Evolutionary conservation across 1,140 invertebrate species (phyloP), one percentile per base, ranked within the genome.

Genomic region (Chironomus tepperi): DNA sequence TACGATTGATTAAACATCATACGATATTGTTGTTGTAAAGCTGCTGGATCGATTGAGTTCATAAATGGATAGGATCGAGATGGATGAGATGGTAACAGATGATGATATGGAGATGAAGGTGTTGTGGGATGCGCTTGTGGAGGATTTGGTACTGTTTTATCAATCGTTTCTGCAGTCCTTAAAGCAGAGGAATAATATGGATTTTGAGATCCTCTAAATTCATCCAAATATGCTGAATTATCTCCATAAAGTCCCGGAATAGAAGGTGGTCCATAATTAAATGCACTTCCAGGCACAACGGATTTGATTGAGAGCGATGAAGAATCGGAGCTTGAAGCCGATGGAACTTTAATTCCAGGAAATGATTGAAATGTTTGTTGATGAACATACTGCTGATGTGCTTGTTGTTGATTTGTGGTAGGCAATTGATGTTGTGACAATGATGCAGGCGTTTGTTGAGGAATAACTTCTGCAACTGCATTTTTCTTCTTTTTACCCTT

Each of bases 211-310:
- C 86, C 84, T 8, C 87, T 79, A 76, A 87, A 87, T 75, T 89
- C 88, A 77, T 89, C 89, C 67, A 90, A 83, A 79, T 88, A 90
- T 42, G 85, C 86, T 42, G 84, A 78, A 78, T 88, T 87, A 47
- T 89, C 87, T 1, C 84, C 84, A 75, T 88, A 88, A 43, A 86
- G 76, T 9, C 84, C 82, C 2, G 83, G 77, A 47, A 80, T 81
- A 18, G 87, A 81, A 0, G 87, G 82, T 7, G 88, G 84, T 24
- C 88, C 88, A 79, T 90, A 90, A 78, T 90, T 90, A 75, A 90
- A 90, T 74, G 89, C 88, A 79, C 88, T 89, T 19, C 88, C 86
- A 0, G 89, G 87, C 73, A 90, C 88, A 77, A 89, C 87, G 76
- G 85, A 87, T 75, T 87, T 88, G 15, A 86, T 77, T 7, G 85